A percentile compares a stretch with the other conserved stretches of the same genome.
phyloP scores from a whole-genome alignment of 1,140 invertebrate species.

The Riptortus pedestris region DNA sequence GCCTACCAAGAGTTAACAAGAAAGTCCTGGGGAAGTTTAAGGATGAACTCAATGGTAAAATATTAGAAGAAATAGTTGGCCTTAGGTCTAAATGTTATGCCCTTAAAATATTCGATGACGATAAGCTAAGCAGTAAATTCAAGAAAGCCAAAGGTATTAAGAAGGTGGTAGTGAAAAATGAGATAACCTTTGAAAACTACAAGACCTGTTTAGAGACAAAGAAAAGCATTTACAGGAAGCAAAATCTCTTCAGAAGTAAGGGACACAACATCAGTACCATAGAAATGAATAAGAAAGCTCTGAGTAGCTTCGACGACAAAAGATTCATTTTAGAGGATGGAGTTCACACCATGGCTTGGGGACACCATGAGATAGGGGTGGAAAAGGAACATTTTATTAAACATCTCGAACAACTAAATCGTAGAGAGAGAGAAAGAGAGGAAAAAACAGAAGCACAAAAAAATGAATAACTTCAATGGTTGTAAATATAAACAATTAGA shows the following conservation, averaged over 20 bases:
- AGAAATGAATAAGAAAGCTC: constrained; percentile 5
- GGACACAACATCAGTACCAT: constrained; percentile 27
- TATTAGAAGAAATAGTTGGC: constrained; percentile 39
- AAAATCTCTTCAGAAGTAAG: constrained; percentile 9
- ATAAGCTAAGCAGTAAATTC: constrained; percentile 29
- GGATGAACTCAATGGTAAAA: no score
- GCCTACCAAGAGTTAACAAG: neutral
- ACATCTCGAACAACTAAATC: no score
- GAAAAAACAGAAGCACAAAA: no score
- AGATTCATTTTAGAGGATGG: no score
- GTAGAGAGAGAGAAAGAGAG: no score
- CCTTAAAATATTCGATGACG: constrained; percentile 29
- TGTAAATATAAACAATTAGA: no score
- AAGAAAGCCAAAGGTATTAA: constrained; percentile 31
- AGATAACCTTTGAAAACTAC: constrained; percentile 26
- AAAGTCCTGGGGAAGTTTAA: no score
- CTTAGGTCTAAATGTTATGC: constrained; percentile 40
- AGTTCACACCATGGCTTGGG: no score
- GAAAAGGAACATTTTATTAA: no score
- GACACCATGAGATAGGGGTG: no score
- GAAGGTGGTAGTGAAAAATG: constrained; percentile 28
- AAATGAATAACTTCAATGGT: no score
- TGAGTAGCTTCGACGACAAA: no score
- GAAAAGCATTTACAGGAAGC: neutral
- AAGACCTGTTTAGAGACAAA: neutral